Base-by-base conservation (phyloP, 1,140 invertebrate species). In the Patella vulgata region DNA sequence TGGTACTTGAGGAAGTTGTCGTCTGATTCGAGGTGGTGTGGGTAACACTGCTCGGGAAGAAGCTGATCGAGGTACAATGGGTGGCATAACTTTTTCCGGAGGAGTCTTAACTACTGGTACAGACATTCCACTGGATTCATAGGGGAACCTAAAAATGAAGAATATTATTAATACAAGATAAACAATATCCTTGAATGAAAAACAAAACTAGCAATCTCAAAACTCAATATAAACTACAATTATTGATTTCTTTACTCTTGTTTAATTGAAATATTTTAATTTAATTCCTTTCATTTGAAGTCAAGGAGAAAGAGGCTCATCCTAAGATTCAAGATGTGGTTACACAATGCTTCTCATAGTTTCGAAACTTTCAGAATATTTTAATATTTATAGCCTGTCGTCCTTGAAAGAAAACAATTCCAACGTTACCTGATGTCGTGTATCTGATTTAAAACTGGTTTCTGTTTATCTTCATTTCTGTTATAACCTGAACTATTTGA, bases 1-100 rank as follows among this genome's bases (percentile, higher is more conserved):
- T 3, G 67, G 68, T 8, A 68, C 66, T 21, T 72, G 59, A 14
- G 75, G 68, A 21, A 73, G 50, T 23, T 70, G 66, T 28, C 72
- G 53, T 11, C 70, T 65, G 21, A 77, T 72, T 46, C 68, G 59
- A 9, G 58, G 63, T 42, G 36, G 53, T 36, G 50, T 50, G 50
- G 14, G 47, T 17, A n/a, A 25, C 27, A 60, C 30, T 11, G 36
- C 23, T 12, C 53, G 58, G 6, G 43, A 42, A 12, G 57, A 33
- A 33, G 36, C 27, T 2, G 51, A 8, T n/a, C 51, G 43, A 19
- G 21, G n/a, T 31, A 60, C 56, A 23, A 53, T 51, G 8, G 59
- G 46, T 5, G 56, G 40, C 1, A 53, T 36, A 23, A 30, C 21
- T 14, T 69, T 53, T 14, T 59, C 55, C 47, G 60, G 59, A 21